These are phyloP conservation scores for Drosophila willistoni DNA, from an alignment of 1,140 invertebrate genomes.

Conservation along the genomic window DNA sequence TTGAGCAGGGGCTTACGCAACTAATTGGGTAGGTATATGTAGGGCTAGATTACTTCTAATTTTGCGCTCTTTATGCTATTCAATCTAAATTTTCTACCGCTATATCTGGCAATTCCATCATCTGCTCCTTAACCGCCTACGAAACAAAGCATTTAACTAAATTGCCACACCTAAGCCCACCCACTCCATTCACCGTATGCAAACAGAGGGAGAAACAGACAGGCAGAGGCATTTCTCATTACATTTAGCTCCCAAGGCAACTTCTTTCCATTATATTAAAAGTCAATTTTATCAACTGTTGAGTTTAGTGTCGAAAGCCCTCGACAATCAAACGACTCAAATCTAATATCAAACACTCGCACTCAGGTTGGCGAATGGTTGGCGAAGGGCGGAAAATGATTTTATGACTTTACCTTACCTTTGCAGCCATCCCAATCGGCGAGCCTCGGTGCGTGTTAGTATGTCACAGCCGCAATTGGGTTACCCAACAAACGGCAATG, in stretches of 20 bases:
- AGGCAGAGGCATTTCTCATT: conserved; percentile 35
- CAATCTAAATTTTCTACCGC: background rate
- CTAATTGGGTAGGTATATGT: too few species aligned
- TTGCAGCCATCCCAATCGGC: conserved; percentile 75
- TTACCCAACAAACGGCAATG: conserved; percentile 62
- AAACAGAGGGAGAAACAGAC: conserved; percentile 9
- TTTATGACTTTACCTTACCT: conserved; percentile 30
- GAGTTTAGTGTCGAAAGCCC: conserved; percentile 28
- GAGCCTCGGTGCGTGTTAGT: conserved; percentile 70
- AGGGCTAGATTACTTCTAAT: background rate
- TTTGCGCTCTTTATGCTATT: background rate
- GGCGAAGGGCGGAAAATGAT: conserved; percentile 47
- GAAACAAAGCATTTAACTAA: conserved; percentile 46
- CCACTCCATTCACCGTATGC: conserved; percentile 16
- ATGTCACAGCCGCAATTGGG: conserved; percentile 74
- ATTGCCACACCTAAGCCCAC: conserved; percentile 25
- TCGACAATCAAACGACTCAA: conserved; percentile 53
- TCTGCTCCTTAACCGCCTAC: background rate
- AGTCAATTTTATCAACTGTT: conserved; percentile 69
- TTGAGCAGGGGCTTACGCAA: too few species aligned
- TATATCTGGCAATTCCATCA: conserved; percentile 13
- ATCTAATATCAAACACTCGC: conserved; percentile 61
- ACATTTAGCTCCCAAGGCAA: conserved; percentile 29
- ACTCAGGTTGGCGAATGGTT: background rate
- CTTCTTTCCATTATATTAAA: conserved; percentile 50